Evolutionary conservation across 1,140 invertebrate species (phyloP), one percentile per base, ranked within the genome.

Genomic region (Coptotermes formosanus): DNA sequence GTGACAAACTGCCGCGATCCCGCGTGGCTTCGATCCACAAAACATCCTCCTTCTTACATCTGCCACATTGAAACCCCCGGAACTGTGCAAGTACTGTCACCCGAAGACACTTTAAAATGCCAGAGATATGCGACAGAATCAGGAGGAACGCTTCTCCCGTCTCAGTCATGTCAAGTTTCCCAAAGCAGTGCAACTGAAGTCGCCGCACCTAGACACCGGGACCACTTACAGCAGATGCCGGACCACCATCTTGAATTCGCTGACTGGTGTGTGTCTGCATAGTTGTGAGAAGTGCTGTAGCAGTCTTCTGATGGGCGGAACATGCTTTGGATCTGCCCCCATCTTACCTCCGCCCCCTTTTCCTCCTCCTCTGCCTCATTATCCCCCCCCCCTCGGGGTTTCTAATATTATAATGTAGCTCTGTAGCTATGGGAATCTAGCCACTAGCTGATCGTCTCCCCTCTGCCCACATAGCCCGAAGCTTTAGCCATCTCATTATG

Each of bases 361-460:
- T 75, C 64, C 64, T 30, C 64, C 25, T 30, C 25, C 25, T 75
- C 64, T 30, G 64, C 64, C 64, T 25, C 64, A 64, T 64, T 12
- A 64, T 16, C 59, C 59, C 59, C 59, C 59, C 59, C 59, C 59
- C 59, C 59, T 75, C 64, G n/a, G 64, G 64, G 25, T 75, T 75
- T 75, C 64, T 75, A 75, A 75, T 75, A 75, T 75, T 75, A 75
- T 75, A 75, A 75, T 75, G 64, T 75, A 75, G 64, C 64, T 75
- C 64, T 75, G 64, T 75, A 75, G 64, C 64, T 75, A 75, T 75
- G 64, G 6, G 64, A 75, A 75, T 75, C 64, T 75, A n/a, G 64
- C n/a, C 64, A 75, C 1, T 30, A 75, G 64, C 64, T 75, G n/a
- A 25, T 11, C 64, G 1, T 1, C n/a, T 25, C n/a, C n/a, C 16